Evolutionary conservation across 2,113 vertebrate species (phyloP).

Genomic region (Semnornis frantzii): DNA sequence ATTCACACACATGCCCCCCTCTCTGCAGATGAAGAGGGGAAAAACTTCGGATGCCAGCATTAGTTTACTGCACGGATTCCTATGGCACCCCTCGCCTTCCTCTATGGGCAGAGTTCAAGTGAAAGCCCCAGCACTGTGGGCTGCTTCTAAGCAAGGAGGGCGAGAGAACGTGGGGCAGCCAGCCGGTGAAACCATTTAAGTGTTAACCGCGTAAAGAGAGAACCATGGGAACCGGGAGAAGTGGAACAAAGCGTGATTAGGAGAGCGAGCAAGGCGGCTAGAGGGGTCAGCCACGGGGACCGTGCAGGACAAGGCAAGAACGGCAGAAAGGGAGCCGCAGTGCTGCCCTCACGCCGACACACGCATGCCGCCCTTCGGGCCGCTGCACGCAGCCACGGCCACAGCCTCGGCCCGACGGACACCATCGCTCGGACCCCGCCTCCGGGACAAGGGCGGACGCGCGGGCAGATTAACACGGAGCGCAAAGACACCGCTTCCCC

Average conservation of each 20-base stretch:
- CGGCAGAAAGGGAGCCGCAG: fast-evolving
- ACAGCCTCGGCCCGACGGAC: background rate
- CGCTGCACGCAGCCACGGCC: too few species aligned
- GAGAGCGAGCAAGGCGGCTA: fast-evolving
- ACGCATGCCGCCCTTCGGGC: background rate
- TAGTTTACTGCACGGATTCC: fast-evolving
- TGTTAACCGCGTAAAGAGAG: fast-evolving
- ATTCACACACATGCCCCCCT: fast-evolving
- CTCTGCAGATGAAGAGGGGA: background rate
- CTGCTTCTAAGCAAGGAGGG: background rate
- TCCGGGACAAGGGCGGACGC: background rate
- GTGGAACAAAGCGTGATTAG: fast-evolving
- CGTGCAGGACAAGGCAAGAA: fast-evolving
- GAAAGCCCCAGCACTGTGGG: fast-evolving
- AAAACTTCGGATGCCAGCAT: fast-evolving
- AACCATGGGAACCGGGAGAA: fast-evolving
- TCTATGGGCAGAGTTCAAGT: fast-evolving
- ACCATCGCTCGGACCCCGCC: background rate
- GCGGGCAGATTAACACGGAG: background rate
- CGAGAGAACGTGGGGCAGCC: fast-evolving
- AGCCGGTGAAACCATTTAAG: fast-evolving
- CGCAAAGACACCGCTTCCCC: too few species aligned
- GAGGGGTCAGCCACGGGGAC: fast-evolving
- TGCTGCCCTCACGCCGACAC: background rate
- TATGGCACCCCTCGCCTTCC: fast-evolving